phyloP scores from a whole-genome alignment of 2,888 invertebrate species.

The Hirtodrosophila cameraria region DNA sequence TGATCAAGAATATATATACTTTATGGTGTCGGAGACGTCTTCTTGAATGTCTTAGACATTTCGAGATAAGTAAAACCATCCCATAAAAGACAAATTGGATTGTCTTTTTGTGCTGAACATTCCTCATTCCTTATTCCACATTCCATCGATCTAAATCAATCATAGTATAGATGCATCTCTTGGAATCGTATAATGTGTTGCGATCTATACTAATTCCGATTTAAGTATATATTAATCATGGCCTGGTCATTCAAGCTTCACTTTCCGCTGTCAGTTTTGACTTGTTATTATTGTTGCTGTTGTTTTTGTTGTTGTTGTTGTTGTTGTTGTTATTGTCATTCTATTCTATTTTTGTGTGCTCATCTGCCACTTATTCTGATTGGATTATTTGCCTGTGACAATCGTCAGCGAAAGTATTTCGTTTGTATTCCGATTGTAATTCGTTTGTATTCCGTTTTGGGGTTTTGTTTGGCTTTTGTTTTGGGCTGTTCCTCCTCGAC shows the following conservation, averaged over 20 bases:
- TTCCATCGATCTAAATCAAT: conserved; percentile 23
- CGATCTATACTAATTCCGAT: conserved; percentile 30
- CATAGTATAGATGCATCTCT: conserved; percentile 5
- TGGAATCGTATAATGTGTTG: conserved; percentile 14
- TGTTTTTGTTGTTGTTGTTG: conserved; percentile 31
- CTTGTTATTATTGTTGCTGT: conserved; percentile 26
- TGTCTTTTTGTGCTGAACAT: no score
- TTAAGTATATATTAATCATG: conserved; percentile 35
- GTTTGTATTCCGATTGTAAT: conserved; percentile 25
- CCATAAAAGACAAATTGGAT: no score
- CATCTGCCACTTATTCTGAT: conserved; percentile 54
- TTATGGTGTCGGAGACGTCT: no score
- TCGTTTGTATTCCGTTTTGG: conserved; percentile 3
- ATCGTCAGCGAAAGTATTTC: conserved; percentile 51
- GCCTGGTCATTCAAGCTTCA: conserved; percentile 46
- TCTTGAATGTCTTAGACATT: no score
- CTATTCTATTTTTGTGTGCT: conserved; percentile 46
- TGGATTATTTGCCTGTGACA: conserved; percentile 52
- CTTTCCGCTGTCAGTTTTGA: conserved; percentile 35
- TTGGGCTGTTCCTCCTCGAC: conserved; percentile 33
- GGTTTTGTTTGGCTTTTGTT: conserved; percentile 32
- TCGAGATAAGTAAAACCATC: no score
- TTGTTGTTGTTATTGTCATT: conserved; percentile 37
- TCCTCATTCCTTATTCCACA: neutral
- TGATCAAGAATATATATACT: no score